These are phyloP conservation scores for Corticium candelabrum DNA, from an alignment of 37 sponge, comb jelly and placozoan species.

Conservation along the genomic window DNA sequence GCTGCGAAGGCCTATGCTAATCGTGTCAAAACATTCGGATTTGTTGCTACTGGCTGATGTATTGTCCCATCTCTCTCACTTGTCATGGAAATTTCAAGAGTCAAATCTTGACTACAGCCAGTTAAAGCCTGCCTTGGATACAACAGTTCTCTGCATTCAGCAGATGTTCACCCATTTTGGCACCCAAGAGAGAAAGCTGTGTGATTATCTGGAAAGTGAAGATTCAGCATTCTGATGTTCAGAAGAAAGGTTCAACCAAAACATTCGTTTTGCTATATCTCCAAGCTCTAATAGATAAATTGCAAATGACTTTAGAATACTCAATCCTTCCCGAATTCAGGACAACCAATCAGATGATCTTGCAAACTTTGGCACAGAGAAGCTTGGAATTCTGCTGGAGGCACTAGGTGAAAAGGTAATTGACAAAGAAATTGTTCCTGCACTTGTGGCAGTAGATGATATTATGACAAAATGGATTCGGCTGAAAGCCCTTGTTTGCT, in stretches of 20 bases:
- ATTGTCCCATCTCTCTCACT: neutral
- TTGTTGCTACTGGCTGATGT: neutral
- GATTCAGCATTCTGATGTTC: too few species aligned
- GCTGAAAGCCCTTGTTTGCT: neutral
- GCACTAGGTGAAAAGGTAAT: too few species aligned
- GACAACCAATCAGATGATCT: neutral
- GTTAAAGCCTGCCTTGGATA: neutral
- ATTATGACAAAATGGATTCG: neutral
- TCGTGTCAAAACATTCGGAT: neutral
- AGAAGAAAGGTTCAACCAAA: neutral
- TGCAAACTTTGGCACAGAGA: neutral
- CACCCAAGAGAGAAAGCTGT: too few species aligned
- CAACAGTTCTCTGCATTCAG: neutral
- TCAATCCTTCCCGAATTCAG: neutral
- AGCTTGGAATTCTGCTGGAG: neutral
- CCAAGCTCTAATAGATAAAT: neutral
- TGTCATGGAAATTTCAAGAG: neutral
- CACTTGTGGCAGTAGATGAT: neutral
- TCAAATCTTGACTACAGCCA: neutral
- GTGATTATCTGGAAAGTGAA: too few species aligned
- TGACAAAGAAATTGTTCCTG: neutral
- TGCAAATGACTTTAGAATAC: neutral
- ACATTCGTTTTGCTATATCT: neutral
- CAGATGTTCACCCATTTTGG: too few species aligned
- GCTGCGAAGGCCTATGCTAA: neutral